These are phyloP conservation scores for Hiodon alosoides DNA, from an alignment of 2,113 vertebrate species.

Conservation along the genomic window DNA sequence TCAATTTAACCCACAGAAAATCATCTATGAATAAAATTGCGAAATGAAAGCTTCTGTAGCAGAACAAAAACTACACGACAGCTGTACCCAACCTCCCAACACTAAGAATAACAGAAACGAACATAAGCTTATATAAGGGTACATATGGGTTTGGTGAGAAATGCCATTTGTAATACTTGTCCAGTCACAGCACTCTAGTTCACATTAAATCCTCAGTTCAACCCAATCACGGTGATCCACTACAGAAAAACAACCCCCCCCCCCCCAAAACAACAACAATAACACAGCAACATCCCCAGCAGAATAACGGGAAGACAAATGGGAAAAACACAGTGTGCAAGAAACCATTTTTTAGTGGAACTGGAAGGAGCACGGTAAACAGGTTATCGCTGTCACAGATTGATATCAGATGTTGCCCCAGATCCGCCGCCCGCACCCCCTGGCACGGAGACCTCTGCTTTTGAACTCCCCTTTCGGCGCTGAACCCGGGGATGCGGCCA, in stretches of 20 bases:
- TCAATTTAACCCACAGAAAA: not conserved
- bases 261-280: not conserved
- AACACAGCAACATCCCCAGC: not conserved
- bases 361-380: not conserved
- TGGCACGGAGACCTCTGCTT: not conserved
- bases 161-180: not conserved
- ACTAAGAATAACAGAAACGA: not conserved
- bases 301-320: not conserved
- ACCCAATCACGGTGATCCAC: not conserved
- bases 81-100: not conserved
- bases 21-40: not conserved
- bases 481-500: not conserved
- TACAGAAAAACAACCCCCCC: too few species aligned
- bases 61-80: not conserved
- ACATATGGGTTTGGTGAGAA: not conserved
- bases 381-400: not conserved
- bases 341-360: not conserved
- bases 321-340: not conserved
- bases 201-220: not conserved
- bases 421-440: not conserved
- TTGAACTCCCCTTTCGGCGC: not conserved
- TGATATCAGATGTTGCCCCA: constrained; percentile 17
- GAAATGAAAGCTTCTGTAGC: not conserved
- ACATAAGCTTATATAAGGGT: not conserved
- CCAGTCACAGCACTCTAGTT: not conserved